Base-by-base conservation (phyloP, 1,140 invertebrate genomes). In the Aleiodes sp. region DNA sequence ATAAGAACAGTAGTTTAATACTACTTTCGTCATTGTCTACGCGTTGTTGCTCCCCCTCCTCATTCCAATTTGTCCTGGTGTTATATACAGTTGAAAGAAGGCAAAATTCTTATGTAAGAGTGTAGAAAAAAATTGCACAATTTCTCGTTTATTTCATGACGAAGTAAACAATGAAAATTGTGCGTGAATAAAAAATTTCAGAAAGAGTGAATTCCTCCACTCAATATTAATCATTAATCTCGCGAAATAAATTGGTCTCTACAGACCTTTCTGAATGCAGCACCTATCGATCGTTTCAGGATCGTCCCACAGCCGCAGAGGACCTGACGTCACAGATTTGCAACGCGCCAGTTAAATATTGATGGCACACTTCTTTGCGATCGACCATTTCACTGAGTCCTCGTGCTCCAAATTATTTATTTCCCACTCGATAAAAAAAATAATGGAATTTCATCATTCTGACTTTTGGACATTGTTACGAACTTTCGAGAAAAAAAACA, bases 301-400 rank as follows among this genome's bases (percentile, higher is more conserved):
- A 56, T 56, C 24, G 46, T 56, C 21, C 24, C 21, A 26, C 24
- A 24, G 46, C 46, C 46, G 46, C 46, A 56, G 19, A 8, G 46
- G 46, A 56, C 46, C 46, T 56, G 19, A 56, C 26, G 19, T 56
- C 46, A 56, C 46, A 56, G 24, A 56, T 56, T 43, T 16, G 39
- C 39, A 43, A 43, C 39, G 39, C 39, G 39, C 39, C 39, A 16
- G 39, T 16, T 16, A 43, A 43, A 43, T 43, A n/a, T 43, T 4
- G 39, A 43, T 43, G 39, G 39, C 39, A 43, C 19, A 43, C 39
- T 43, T 43, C 39, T 43, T 16, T n/a, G 12, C n/a, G n/a, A 43
- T 43, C 39, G 12, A 16, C 14, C 39, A 43, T n/a, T 16, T n/a
- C 39, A 12, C 19, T 16, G 39, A 39, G 35, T 9, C n/a, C 39